Conservation (phyloP, 2,113 vertebrate species). For the Oxyura jamaicensis region DNA sequence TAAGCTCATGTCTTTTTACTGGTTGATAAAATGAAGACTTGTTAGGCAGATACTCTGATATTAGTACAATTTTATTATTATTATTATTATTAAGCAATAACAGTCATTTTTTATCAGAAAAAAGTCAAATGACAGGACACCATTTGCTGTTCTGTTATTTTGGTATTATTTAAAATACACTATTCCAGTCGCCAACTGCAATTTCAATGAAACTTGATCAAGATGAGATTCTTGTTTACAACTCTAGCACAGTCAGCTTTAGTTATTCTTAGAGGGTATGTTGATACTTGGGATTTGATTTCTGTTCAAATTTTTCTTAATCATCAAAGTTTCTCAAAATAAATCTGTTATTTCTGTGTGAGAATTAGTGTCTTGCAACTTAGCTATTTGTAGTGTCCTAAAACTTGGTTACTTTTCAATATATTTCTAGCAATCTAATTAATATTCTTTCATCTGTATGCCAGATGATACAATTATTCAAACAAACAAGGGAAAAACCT, state of each 20-base stretch:
- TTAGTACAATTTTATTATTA: too few species aligned
- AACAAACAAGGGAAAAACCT: not conserved
- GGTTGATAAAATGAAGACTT: too few species aligned
- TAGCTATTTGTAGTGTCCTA: not conserved
- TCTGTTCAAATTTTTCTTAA: not conserved
- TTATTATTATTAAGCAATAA: too few species aligned
- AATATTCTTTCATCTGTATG: not conserved
- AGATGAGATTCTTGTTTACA: not conserved
- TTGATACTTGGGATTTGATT: not conserved
- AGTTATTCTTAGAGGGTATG: not conserved
- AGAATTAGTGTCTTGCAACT: not conserved
- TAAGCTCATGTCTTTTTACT: too few species aligned
- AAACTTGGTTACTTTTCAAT: not conserved
- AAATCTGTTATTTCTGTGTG: not conserved
- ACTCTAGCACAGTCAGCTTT: not conserved
- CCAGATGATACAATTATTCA: not conserved
- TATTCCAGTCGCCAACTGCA: not conserved
- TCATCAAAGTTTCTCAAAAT: not conserved
- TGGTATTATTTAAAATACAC: not conserved
- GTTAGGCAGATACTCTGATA: too few species aligned
- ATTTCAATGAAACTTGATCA: not conserved
- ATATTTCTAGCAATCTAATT: not conserved
- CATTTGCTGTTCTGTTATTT: not conserved
- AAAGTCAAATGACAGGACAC: not conserved
- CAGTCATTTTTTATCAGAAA: not conserved